These are phyloP conservation scores for Eupithecia subfuscata DNA, from an alignment of 2,888 invertebrate species.

Conservation along the genomic window DNA sequence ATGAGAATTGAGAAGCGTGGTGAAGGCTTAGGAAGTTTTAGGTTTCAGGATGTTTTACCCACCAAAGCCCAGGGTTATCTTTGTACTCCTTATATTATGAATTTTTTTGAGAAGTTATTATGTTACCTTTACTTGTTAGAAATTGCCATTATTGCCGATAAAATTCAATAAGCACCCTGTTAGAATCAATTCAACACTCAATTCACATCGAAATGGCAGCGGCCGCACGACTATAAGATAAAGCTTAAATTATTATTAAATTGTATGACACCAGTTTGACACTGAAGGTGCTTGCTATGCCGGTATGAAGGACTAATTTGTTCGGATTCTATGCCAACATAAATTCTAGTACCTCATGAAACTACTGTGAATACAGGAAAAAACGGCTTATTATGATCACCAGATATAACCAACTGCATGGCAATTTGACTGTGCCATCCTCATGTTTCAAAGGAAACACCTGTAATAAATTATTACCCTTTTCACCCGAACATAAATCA, in stretches of 20 bases:
- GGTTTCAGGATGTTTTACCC: background rate
- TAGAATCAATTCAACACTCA: background rate
- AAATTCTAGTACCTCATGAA: background rate
- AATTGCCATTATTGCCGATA: background rate
- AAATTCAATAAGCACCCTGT: background rate
- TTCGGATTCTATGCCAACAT: background rate
- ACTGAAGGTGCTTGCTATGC: background rate
- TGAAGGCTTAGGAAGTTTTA: background rate
- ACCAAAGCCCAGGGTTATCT: background rate
- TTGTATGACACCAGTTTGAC: background rate
- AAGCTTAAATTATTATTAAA: background rate
- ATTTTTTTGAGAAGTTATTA: background rate
- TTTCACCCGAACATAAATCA: constrained; percentile 40
- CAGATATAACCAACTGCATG: background rate
- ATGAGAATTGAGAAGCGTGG: background rate
- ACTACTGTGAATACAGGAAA: background rate
- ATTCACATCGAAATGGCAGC: background rate
- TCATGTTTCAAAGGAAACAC: constrained; percentile 37
- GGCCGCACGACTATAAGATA: background rate
- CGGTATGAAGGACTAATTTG: background rate
- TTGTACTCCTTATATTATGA: background rate
- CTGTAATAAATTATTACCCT: constrained; percentile 47
- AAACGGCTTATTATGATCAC: background rate
- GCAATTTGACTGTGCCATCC: background rate
- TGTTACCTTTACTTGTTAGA: background rate